Percentiles rank a stretch among this genome's conserved stretches.
Conservation (phyloP, 2,797 vertebrate species). For the Melopsittacus undulatus region DNA sequence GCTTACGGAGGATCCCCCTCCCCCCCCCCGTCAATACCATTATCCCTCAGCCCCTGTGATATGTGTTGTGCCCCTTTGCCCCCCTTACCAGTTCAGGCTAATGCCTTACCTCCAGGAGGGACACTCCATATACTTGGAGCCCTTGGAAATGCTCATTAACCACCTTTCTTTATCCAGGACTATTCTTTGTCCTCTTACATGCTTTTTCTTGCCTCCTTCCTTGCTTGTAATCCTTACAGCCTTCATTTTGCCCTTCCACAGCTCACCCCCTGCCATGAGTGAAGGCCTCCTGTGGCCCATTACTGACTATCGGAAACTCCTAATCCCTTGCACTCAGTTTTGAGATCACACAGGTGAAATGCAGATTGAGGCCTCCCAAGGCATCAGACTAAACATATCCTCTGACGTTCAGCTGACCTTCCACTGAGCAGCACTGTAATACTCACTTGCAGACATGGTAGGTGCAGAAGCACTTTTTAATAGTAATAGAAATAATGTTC, state of each 20-base stretch:
- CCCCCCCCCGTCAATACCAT: not conserved
- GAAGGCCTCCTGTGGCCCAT: not conserved
- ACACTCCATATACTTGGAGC: not conserved
- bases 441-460: not conserved
- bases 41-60: not conserved
- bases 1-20: not conserved
- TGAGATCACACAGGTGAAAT: not conserved
- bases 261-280: rapidly evolving
- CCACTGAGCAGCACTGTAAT: conserved; percentile 29
- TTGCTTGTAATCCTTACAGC: not conserved
- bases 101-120: not conserved
- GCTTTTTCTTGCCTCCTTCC: not conserved
- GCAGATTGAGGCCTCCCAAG: not conserved
- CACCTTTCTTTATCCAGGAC: not conserved
- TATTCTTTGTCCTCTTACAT: not conserved
- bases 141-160: not conserved
- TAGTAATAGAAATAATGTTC: conserved; percentile 48
- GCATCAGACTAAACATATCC: not conserved
- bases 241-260: not conserved
- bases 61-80: not conserved
- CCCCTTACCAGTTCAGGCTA: not conserved
- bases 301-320: not conserved
- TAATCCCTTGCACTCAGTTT: not conserved
- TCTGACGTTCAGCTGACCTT: conserved; percentile 41
- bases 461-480: conserved; percentile 26